Evolutionary conservation across 2,888 invertebrate species (phyloP).

Genomic region (Liopterus haemorrhoidalis): DNA sequence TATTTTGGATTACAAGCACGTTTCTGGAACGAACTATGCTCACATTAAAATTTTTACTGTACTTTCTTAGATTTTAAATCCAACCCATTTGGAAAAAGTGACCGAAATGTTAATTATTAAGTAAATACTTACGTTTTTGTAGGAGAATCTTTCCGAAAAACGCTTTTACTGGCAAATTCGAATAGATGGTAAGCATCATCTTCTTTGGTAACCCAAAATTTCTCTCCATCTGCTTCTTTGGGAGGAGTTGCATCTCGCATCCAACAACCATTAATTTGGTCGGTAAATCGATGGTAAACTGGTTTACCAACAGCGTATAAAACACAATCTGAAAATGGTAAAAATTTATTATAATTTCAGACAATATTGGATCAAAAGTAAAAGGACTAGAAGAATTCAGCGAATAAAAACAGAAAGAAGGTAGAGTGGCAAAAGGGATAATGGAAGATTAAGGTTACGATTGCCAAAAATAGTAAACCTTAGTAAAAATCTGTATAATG

Average conservation of each 20-base stretch:
- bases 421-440: no score
- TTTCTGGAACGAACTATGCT: no score
- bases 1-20: no score
- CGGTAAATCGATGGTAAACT: conserved; percentile 76
- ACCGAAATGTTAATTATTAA: no score
- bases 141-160: conserved; percentile 56
- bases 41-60: no score
- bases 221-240: conserved; percentile 55
- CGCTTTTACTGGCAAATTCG: conserved; percentile 71
- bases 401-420: no score
- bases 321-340: conserved; percentile 60
- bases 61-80: no score
- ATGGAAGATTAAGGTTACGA: no score
- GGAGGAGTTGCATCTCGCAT: conserved; percentile 65
- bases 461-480: no score
- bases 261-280: conserved; percentile 78
- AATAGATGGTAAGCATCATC: conserved; percentile 65
- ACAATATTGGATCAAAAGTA: conserved; percentile 1
- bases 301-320: conserved; percentile 91
- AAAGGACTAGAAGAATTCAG: no score
- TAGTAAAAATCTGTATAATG: no score
- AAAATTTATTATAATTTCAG: background rate
- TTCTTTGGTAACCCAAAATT: conserved; percentile 78
- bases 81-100: no score
- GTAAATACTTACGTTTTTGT: conserved; percentile 40